These are phyloP conservation scores for silkworm (Bombyx mori) DNA, from an alignment of 1,140 invertebrate genomes.

Conservation along the genomic window DNA sequence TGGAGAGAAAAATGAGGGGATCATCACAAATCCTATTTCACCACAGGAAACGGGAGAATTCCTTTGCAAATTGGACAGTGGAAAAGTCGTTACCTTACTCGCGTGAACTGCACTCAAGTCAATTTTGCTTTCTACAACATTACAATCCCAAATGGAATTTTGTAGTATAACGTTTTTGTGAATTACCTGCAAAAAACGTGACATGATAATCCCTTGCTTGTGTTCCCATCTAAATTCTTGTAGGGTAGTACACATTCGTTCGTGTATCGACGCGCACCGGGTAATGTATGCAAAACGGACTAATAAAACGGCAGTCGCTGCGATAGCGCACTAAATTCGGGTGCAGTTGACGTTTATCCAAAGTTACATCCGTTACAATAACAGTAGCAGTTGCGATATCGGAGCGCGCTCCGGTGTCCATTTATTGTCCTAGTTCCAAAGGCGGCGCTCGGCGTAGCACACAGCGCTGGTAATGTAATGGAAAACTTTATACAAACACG, in stretches of 20 bases:
- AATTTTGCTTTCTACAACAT: slow-evolving; percentile 24
- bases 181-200: too few species aligned
- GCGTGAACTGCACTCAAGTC: slow-evolving; percentile 22
- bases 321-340: slow-evolving; percentile 45
- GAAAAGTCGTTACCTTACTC: slow-evolving; percentile 29
- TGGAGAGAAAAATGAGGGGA: slow-evolving; percentile 21
- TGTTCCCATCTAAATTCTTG: slow-evolving; percentile 9
- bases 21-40: slow-evolving; percentile 24
- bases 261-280: slow-evolving; percentile 26
- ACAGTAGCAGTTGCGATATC: slow-evolving; percentile 55
- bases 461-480: slow-evolving; percentile 30
- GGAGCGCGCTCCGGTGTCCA: slow-evolving; percentile 35
- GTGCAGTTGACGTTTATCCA: slow-evolving; percentile 59
- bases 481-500: slow-evolving; percentile 50
- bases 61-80: slow-evolving; percentile 34
- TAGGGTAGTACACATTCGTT: slow-evolving; percentile 20
- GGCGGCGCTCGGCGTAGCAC: slow-evolving; percentile 17
- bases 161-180: too few species aligned
- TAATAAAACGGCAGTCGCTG: slow-evolving; percentile 49
- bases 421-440: slow-evolving; percentile 43
- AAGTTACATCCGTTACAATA: slow-evolving; percentile 63
- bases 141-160: slow-evolving; percentile 18
- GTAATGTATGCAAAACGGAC: slow-evolving; percentile 50
- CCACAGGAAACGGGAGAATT: slow-evolving; percentile 20
- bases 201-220: too few species aligned